Base-by-base conservation (phyloP, 2,113 vertebrate species). In the Gulo gulo region DNA sequence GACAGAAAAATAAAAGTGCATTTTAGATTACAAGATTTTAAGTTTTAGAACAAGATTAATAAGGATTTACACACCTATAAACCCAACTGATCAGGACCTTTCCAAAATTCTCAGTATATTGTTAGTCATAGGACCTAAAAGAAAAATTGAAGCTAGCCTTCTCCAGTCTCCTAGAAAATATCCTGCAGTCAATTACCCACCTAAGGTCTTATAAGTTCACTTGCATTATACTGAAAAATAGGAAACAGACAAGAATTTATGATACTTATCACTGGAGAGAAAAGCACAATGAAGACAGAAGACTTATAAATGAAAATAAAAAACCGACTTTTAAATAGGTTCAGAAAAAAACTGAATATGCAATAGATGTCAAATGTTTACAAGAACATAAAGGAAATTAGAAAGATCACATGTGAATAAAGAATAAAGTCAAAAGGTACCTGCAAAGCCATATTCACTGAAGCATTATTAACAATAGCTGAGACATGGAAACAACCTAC, bases 301-400 rank as follows among this genome's bases (percentile, higher is more conserved):
- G 11, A 82, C 20, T 71, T 86, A 76, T 47, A 87, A 85, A 69
- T 57, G 69, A 94, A 84, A 39, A 63, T 21, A 88, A 45, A 61
- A 91, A 96, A 59, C 7, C 83, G 13, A 93, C 61, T 91, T 96
- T 94, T 88, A 85, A 90, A 29, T 88, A 88, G 91, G 31, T 92
- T 82, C 42, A 94, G 67, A 65, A 86, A 92, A 87, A 97, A 73
- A 20, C 0, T 74, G 13, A 61, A 42, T 76, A 95, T 47, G 6
- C 55, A 91, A 57, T 47, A 69, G 55, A 67, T 52, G 23, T 47
- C 85, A 86, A 94, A 76, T 82, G 39, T 88, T 84, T 94, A 47
- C 39, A 63, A 69, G 52, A 76, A 36, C 87, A 78, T 36, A 74
- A 89, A 90, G 65, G 13, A 94, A 91, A 80, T 91, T 45, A 84